Evolutionary conservation across 1,140 invertebrate species (phyloP).

Genomic region (Sitobion miscanthi): DNA sequence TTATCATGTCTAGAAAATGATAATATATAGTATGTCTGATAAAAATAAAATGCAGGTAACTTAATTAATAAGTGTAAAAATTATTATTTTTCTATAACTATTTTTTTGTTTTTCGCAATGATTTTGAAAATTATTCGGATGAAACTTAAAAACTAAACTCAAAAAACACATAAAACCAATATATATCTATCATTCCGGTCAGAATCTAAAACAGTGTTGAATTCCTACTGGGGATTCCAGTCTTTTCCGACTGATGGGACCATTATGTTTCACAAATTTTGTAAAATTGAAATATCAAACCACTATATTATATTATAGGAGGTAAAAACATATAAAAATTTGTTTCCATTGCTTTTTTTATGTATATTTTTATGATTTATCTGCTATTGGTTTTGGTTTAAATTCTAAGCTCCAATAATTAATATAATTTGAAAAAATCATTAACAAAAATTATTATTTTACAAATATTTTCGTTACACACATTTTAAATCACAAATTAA

Average conservation of each 20-base stretch:
- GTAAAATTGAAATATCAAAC: background rate
- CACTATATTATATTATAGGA: no score
- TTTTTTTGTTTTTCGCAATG: background rate
- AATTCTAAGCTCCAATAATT: background rate
- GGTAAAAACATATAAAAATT: background rate
- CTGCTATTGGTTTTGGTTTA: background rate
- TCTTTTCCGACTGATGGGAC: background rate
- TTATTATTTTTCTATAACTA: no score
- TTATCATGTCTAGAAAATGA: no score
- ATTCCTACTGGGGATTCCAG: background rate
- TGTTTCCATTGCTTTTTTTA: background rate
- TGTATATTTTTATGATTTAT: background rate
- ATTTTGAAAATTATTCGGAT: background rate
- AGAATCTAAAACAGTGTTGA: background rate
- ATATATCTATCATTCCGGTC: no score
- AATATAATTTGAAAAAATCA: background rate
- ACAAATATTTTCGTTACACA: background rate
- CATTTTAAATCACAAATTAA: background rate
- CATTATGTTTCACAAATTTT: background rate
- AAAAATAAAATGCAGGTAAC: no score
- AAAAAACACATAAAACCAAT: background rate
- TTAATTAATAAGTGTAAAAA: no score
- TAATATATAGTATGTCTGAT: no score
- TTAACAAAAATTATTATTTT: background rate
- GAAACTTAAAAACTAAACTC: background rate